Evolutionary conservation across 2,888 invertebrate species (phyloP).

Genomic region (Endotricha flammealis): DNA sequence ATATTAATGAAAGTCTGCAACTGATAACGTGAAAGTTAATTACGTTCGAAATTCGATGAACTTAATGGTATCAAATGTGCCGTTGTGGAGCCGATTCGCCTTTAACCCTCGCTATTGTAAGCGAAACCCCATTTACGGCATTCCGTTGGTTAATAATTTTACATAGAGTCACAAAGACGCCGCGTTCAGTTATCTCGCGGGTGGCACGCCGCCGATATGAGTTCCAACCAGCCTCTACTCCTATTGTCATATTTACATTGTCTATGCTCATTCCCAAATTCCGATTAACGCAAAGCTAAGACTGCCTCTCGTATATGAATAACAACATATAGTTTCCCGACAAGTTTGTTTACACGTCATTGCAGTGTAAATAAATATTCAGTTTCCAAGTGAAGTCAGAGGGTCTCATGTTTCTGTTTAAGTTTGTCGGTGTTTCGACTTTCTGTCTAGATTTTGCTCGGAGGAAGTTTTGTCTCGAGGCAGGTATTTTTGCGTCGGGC

Average conservation of each 20-base stretch:
- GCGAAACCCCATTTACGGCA: constrained; percentile 50
- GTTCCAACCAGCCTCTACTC: constrained; percentile 51
- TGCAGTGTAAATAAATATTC: constrained; percentile 21
- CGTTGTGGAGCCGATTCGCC: constrained; percentile 31
- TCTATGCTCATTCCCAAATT: constrained; percentile 71
- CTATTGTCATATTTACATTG: constrained; percentile 76
- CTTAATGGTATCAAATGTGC: constrained; percentile 38
- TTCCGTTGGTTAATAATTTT: constrained; percentile 69
- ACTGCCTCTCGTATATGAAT: constrained; percentile 38
- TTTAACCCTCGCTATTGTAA: constrained; percentile 46
- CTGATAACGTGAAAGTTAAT: constrained; percentile 20
- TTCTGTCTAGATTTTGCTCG: constrained; percentile 34
- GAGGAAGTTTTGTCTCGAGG: constrained; percentile 29
- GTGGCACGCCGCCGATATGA: constrained; percentile 70
- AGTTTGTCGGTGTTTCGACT: constrained; percentile 32
- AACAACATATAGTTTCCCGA: constrained; percentile 23
- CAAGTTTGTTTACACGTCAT: constrained; percentile 17
- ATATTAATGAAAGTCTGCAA: constrained; percentile 29
- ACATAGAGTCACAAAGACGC: constrained; percentile 68
- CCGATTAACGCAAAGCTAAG: constrained; percentile 63
- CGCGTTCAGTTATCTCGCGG: constrained; percentile 66
- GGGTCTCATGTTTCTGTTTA: constrained; percentile 32
- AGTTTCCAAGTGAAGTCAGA: constrained; percentile 21
- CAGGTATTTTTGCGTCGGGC: constrained; percentile 22
- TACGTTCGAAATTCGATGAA: constrained; percentile 37